Conservation (phyloP, 1,140 invertebrate species). For the Bradynema listronoti region DNA sequence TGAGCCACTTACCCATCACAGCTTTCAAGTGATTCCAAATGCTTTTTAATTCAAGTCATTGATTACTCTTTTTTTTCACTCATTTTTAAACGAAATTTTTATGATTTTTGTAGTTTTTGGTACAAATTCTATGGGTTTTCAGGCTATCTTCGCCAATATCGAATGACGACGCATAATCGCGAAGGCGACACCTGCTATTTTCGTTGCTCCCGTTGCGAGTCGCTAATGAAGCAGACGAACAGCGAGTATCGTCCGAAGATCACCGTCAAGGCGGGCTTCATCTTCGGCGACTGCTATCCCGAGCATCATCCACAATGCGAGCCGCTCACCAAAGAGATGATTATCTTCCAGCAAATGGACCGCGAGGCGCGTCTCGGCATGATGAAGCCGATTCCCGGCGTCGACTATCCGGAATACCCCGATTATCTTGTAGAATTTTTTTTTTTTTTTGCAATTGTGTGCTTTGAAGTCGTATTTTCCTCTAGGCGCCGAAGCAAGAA, state of each 20-base stretch:
- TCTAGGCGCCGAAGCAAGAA: background rate
- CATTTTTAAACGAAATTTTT: too few relatives aligned
- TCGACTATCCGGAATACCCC: background rate
- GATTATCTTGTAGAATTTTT: background rate
- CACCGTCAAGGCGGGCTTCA: conserved; percentile 23
- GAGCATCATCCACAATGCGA: conserved; percentile 27
- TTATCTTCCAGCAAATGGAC: conserved; percentile 29
- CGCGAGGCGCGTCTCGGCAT: conserved; percentile 23
- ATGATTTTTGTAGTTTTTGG: too few relatives aligned
- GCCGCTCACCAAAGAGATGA: conserved; percentile 23
- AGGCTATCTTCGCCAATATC: conserved; percentile 22
- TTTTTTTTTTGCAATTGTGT: conserved; percentile 1
- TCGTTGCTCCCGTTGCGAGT: conserved; percentile 35
- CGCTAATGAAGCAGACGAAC: conserved; percentile 26
- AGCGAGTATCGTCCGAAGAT: conserved; percentile 24
- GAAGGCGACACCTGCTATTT: conserved; percentile 32
- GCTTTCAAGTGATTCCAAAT: too few relatives aligned
- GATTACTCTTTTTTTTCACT: too few relatives aligned
- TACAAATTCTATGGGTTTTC: too few relatives aligned
- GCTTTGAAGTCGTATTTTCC: background rate
- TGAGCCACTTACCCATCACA: too few relatives aligned
- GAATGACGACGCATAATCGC: conserved; percentile 32
- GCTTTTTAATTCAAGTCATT: too few relatives aligned
- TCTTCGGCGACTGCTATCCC: conserved; percentile 25
- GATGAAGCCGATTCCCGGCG: conserved; percentile 7